A percentile compares a stretch with the other conserved stretches of the same genome.
Evolutionary conservation across 2,888 invertebrate genomes (phyloP).

Genomic region (Rotaria macrura): DNA sequence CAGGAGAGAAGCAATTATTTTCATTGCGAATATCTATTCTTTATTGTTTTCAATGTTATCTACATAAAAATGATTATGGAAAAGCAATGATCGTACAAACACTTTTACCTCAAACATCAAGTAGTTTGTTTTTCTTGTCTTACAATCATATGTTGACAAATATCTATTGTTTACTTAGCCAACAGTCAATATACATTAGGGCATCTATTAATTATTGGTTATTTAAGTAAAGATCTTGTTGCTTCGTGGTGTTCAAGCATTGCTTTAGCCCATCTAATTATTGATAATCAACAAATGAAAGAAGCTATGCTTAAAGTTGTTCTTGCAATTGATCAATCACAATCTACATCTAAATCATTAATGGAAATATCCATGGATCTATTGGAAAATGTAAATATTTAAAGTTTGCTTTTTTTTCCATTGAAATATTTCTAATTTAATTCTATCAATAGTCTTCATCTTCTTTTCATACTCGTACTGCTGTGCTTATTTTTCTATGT

Average conservation of each 20-base stretch:
- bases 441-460: background rate
- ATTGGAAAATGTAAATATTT: background rate
- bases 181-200: background rate
- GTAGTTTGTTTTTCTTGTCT: conserved; percentile 52
- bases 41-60: conserved; percentile 89
- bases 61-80: conserved; percentile 79
- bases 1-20: conserved; percentile 82
- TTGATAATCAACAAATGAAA: conserved; percentile 65
- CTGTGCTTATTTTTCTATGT: conserved; percentile 75
- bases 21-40: conserved; percentile 77
- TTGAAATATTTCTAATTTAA: background rate
- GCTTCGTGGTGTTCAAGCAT: conserved; percentile 92
- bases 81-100: conserved; percentile 81
- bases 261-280: conserved; percentile 74
- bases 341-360: conserved; percentile 54
- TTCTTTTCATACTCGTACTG: conserved; percentile 66
- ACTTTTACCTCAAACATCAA: conserved; percentile 72
- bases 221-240: conserved; percentile 58
- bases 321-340: conserved; percentile 61
- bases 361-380: background rate
- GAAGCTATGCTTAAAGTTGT: conserved; percentile 81
- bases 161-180: background rate
- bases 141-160: background rate
- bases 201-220: conserved; percentile 11
- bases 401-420: background rate